A percentile compares a stretch with the other conserved stretches of the same genome.
Evolutionary conservation across 2,888 invertebrate genomes (phyloP).

Genomic region (Leuctra nigra): DNA sequence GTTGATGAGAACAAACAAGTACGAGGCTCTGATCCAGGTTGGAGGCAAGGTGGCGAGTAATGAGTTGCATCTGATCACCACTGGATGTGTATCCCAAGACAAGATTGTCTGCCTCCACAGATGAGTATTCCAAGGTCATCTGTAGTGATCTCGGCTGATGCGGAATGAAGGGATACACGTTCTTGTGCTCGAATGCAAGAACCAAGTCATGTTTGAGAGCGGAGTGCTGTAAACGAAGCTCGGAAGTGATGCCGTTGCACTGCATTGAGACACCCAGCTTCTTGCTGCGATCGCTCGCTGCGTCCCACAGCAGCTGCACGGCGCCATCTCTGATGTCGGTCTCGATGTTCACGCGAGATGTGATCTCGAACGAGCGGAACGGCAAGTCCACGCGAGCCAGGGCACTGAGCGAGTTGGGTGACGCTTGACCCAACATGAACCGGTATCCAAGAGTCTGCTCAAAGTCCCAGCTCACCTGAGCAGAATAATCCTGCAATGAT

Average conservation of each 20-base stretch:
- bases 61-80: slow-evolving; percentile 26
- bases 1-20: not conserved
- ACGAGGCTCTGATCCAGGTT: slow-evolving; percentile 25
- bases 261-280: slow-evolving; percentile 29
- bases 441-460: slow-evolving; percentile 32
- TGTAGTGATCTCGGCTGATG: slow-evolving; percentile 22
- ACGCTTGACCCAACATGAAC: slow-evolving; percentile 20
- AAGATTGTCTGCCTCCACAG: slow-evolving; percentile 27
- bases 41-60: slow-evolving; percentile 28
- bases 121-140: slow-evolving; percentile 29
- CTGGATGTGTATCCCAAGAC: slow-evolving; percentile 17
- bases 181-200: slow-evolving; percentile 28
- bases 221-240: slow-evolving; percentile 30
- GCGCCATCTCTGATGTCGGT: slow-evolving; percentile 18
- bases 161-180: slow-evolving; percentile 19
- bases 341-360: slow-evolving; percentile 2
- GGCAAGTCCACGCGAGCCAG: slow-evolving; percentile 31
- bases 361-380: slow-evolving; percentile 31
- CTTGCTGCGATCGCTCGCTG: slow-evolving; percentile 30
- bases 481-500: slow-evolving; percentile 28
- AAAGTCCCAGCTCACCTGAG: slow-evolving; percentile 31
- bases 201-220: slow-evolving; percentile 30
- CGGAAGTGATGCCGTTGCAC: slow-evolving; percentile 27
- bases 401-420: slow-evolving; percentile 9
- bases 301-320: slow-evolving; percentile 34